A percentile compares a stretch with the other conserved stretches of the same genome.
phyloP scores from a whole-genome alignment of 2,113 vertebrate genomes.

The Irena cyanogastra region DNA sequence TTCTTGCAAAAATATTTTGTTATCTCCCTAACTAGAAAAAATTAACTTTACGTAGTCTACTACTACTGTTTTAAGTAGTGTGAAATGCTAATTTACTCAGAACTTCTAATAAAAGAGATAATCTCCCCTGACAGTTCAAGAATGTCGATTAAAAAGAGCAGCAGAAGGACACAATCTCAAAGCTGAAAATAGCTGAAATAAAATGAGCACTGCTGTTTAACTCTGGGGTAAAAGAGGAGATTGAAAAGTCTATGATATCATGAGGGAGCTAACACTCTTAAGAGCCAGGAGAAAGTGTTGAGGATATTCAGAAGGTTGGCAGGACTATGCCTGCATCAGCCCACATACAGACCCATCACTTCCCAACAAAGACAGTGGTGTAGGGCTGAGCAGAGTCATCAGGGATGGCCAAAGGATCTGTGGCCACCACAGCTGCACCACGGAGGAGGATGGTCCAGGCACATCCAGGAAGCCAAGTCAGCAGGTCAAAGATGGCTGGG shows the following conservation, averaged over 20 bases:
- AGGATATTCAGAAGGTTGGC: too few species aligned
- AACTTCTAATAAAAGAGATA: background rate
- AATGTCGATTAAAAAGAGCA: background rate
- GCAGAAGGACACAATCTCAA: background rate
- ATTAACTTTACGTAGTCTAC: background rate
- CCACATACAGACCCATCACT: fast-evolving
- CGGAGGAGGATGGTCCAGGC: too few species aligned
- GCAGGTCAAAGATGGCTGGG: background rate
- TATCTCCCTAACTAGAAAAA: background rate
- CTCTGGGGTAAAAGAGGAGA: background rate
- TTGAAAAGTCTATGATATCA: background rate
- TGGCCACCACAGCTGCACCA: background rate
- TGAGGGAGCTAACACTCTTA: background rate
- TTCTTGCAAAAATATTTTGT: background rate
- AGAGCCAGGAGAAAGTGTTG: fast-evolving
- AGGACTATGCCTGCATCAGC: background rate
- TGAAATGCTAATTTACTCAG: background rate
- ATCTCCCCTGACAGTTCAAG: background rate
- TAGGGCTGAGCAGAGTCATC: background rate
- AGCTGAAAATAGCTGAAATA: background rate
- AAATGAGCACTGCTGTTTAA: background rate
- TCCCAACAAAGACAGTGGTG: fast-evolving
- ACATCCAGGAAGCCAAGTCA: background rate
- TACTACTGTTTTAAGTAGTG: background rate
- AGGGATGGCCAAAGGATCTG: background rate